Percentiles rank a stretch among this genome's conserved stretches.
Evolutionary conservation across 1,140 invertebrate species (phyloP).

Genomic region (Hetaerina americana): DNA sequence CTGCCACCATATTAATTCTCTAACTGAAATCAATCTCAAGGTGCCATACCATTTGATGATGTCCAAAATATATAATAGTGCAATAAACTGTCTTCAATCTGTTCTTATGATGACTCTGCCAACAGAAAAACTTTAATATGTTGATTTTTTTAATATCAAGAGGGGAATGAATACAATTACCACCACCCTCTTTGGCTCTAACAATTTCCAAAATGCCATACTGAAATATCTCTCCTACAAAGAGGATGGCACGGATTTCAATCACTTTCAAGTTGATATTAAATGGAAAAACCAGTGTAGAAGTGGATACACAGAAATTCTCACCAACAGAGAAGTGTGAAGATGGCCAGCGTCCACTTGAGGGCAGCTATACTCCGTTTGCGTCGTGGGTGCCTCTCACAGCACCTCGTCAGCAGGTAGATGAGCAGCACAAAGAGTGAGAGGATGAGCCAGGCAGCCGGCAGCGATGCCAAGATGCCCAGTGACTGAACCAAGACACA

Average conservation of each 20-base stretch:
- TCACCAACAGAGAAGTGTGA: constrained; percentile 67
- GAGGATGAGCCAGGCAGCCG: constrained; percentile 77
- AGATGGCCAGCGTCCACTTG: constrained; percentile 67
- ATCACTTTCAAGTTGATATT: background rate
- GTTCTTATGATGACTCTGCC: no score
- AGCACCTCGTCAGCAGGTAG: constrained; percentile 85
- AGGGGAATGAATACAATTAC: no score
- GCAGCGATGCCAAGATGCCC: constrained; percentile 79
- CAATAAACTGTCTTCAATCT: no score
- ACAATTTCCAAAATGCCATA: no score
- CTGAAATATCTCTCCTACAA: no score
- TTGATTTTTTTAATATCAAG: no score
- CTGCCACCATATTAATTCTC: no score
- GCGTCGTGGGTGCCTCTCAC: constrained; percentile 75
- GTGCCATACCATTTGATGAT: no score
- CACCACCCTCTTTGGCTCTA: no score
- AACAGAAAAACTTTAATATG: no score
- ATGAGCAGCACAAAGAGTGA: constrained; percentile 76
- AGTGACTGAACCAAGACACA: constrained; percentile 48
- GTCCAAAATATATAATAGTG: no score
- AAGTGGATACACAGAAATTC: constrained; percentile 5
- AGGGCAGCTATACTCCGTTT: constrained; percentile 71
- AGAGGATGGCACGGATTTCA: background rate
- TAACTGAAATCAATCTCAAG: no score
- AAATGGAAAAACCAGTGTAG: background rate